Conservation (phyloP, 1,140 invertebrate genomes). For the Camponotus pennsylvanicus region DNA sequence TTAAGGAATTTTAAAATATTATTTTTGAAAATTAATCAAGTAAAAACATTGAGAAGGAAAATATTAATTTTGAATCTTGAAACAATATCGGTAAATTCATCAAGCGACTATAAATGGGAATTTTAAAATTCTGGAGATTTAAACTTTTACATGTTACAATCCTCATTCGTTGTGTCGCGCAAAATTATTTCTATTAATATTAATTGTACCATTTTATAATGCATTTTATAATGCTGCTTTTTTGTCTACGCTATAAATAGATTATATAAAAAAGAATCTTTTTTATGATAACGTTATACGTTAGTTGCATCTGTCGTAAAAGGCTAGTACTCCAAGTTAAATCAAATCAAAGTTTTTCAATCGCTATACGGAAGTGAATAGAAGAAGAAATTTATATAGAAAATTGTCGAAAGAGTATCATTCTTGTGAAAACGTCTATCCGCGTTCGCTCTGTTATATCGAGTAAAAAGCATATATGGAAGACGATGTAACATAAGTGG, state of each 20-base stretch:
- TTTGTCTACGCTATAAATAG: neutral
- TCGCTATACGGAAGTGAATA: neutral
- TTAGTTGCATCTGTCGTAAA: slow-evolving; percentile 24
- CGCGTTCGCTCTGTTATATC: neutral
- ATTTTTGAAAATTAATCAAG: slow-evolving; percentile 1
- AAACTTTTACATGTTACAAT: slow-evolving; percentile 17
- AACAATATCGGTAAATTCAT: neutral
- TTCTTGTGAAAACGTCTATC: slow-evolving; percentile 32
- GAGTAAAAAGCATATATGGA: neutral
- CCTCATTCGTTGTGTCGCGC: neutral
- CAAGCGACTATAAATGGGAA: neutral
- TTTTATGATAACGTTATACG: slow-evolving; percentile 4
- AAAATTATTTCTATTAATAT: neutral
- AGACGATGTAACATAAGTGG: neutral
- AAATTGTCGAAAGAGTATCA: neutral
- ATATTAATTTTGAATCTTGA: neutral
- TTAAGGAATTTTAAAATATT: slow-evolving; percentile 7
- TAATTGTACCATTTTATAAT: neutral
- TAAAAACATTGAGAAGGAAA: neutral
- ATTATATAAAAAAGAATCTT: neutral
- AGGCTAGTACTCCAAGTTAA: slow-evolving; percentile 31
- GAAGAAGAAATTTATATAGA: slow-evolving; percentile 9
- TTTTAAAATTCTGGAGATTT: neutral
- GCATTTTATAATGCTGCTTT: too few relatives aligned
- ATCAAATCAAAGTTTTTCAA: slow-evolving; percentile 30